Base-by-base conservation (phyloP, 1,140 invertebrate species). In the Aphaenogaster rudis region DNA sequence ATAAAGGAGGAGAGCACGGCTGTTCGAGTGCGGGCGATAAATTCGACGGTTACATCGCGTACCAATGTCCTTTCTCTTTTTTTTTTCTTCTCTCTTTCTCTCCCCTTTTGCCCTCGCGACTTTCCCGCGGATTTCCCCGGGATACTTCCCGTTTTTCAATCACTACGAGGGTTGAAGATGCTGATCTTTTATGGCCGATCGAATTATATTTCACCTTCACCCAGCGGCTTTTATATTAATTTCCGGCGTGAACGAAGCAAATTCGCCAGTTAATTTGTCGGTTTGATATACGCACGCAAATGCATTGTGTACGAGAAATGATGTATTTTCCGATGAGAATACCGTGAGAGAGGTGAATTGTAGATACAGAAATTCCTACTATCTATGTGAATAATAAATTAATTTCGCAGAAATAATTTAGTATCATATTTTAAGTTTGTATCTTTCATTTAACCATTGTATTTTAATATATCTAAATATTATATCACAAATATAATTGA, bases 31-130 rank as follows among this genome's bases (percentile, higher is more conserved):
- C 42, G 50, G 21, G 52, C 87, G 84, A 91, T 91, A 91, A 91
- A 91, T 91, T 91, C 84, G 63, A 85, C n/a, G 72, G 87, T 88
- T 91, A 90, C 86, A 88, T 63, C 76, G 80, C 63, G 74, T 80
- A 80, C 63, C 66, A 72, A 88, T 61, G 64, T 77, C 67, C 77
- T 67, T 1, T 21, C 15, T 59, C 3, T 69, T 7, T n/a, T 45
- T 21, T n/a, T 15, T 36, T 61, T 5, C 2, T 0, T 33, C 6
- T 33, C 21, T 57, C 15, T 13, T 2, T 57, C 28, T 50, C 11
- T 15, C 13, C 13, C 33, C 8, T 48, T 6, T 21, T 17, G 13
- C 13, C 15, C n/a, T 9, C 15, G 64, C 17, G 7, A 9, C 28
- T 28, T 28, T 57, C 9, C 11, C 11, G 28, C 28, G 63, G 42